Conservation (phyloP, 2,888 invertebrate species). For the Smittia aterrima region DNA sequence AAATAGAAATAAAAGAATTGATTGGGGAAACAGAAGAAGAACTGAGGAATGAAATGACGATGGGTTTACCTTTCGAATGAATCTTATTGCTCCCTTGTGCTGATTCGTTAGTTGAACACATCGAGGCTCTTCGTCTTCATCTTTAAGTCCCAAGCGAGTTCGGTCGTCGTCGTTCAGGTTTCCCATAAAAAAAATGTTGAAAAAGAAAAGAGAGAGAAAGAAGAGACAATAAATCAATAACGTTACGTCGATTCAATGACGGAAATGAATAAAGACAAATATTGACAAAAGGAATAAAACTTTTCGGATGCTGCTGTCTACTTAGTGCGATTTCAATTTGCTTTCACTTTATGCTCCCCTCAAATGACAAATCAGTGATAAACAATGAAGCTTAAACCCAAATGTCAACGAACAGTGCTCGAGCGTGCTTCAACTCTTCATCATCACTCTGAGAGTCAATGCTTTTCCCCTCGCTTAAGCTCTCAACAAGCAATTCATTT, state of each 20-base stretch:
- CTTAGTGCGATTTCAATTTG: conserved; percentile 14
- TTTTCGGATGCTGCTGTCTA: neutral
- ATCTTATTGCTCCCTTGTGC: conserved; percentile 87
- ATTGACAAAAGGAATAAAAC: conserved; percentile 26
- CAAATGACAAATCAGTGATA: no score
- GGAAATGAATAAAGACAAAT: conserved; percentile 22
- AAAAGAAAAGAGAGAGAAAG: conserved; percentile 7
- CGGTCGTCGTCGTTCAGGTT: neutral
- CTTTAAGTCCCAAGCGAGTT: conserved; percentile 50
- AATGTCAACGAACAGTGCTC: no score
- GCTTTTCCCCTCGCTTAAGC: no score
- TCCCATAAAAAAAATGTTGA: neutral
- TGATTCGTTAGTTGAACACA: conserved; percentile 79
- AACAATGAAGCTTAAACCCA: no score
- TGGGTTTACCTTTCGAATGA: conserved; percentile 79
- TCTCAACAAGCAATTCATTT: no score
- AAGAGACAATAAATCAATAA: conserved; percentile 35
- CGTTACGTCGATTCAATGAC: neutral
- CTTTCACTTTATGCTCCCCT: no score
- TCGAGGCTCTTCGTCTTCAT: conserved; percentile 78
- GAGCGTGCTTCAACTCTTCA: no score
- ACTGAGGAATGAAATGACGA: neutral
- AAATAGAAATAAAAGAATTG: neutral
- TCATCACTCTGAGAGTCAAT: no score
- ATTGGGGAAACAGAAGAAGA: conserved; percentile 17